phyloP scores from a whole-genome alignment of 2,113 vertebrate species.

The Limanda limanda region DNA sequence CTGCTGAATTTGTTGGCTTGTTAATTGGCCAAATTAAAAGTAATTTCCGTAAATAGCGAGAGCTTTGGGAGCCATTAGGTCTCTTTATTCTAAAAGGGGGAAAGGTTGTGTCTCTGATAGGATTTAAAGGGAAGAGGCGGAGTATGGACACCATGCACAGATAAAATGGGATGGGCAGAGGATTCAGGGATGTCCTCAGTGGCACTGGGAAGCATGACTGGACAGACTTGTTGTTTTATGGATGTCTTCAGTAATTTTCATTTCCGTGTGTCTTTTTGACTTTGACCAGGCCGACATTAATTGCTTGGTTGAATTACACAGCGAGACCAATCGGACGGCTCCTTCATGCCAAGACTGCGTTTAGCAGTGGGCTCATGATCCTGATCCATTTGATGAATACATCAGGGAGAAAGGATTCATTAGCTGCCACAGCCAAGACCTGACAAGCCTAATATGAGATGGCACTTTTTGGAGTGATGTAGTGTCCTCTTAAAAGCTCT shows the following conservation, averaged over 20 bases:
- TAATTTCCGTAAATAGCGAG: conserved; percentile 56
- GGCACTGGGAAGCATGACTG: conserved; percentile 27
- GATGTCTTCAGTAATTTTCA: conserved; percentile 32
- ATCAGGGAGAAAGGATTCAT: conserved; percentile 32
- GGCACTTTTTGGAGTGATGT: conserved; percentile 38
- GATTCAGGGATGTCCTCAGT: conserved; percentile 53
- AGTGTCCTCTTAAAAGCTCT: conserved; percentile 11
- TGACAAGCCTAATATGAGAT: conserved; percentile 41
- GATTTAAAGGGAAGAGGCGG: conserved; percentile 2
- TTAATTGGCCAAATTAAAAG: conserved; percentile 76
- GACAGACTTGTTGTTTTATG: conserved; percentile 47
- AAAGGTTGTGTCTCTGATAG: conserved; percentile 25
- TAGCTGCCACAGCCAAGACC: conserved; percentile 12
- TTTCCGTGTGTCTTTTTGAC: conserved; percentile 53
- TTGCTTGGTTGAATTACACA: conserved; percentile 52
- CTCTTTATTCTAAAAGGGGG: conserved; percentile 49
- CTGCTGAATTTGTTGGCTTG: conserved; percentile 59
- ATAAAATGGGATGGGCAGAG: conserved; percentile 7
- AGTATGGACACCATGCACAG: conserved; percentile 27
- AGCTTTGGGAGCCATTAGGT: conserved; percentile 56
- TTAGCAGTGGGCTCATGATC: conserved; percentile 44
- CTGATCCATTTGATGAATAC: conserved; percentile 47
- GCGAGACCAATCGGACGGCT: conserved; percentile 2
- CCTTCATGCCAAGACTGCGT: conserved; percentile 46
- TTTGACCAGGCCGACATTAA: conserved; percentile 62